Evolutionary conservation across 2,888 invertebrate genomes (phyloP).

Genomic region (Dicyrtoma fusca): DNA sequence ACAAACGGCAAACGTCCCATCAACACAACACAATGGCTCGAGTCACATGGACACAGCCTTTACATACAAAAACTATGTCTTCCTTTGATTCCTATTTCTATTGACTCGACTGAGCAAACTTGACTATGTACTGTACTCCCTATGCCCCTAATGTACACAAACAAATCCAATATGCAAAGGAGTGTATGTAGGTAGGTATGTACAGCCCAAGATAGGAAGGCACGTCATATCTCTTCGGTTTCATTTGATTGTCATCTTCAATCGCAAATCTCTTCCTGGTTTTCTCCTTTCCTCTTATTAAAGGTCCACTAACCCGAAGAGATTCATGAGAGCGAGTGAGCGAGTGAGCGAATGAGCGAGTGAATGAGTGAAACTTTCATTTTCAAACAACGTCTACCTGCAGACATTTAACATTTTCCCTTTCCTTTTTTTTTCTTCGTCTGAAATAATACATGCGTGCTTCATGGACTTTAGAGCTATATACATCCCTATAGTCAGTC

Average conservation of each 20-base stretch:
- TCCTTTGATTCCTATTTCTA: background rate
- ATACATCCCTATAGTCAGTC: no score
- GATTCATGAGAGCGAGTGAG: slow-evolving; percentile 13
- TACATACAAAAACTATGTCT: slow-evolving; percentile 8
- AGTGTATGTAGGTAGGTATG: background rate
- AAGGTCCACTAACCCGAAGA: slow-evolving; percentile 38
- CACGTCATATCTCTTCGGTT: slow-evolving; percentile 19
- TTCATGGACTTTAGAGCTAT: no score
- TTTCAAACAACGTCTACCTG: slow-evolving; percentile 16
- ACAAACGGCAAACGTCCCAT: no score
- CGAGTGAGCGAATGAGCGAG: no score
- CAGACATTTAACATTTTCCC: slow-evolving; percentile 21
- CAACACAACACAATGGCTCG: no score
- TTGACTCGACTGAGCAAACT: background rate
- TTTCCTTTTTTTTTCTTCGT: slow-evolving; percentile 21
- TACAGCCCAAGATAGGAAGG: background rate
- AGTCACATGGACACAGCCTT: background rate
- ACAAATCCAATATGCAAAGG: no score
- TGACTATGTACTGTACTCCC: background rate
- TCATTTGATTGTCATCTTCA: slow-evolving; percentile 33
- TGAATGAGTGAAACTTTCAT: slow-evolving; percentile 24
- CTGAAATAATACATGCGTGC: background rate
- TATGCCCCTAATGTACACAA: slow-evolving; percentile 1
- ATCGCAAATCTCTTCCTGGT: slow-evolving; percentile 43
- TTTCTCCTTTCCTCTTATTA: slow-evolving; percentile 40